These are phyloP conservation scores for Cassiopea andromeda DNA, from an alignment of 30 jellyfish, hydroid and myxozoan species.

Conservation along the genomic window DNA sequence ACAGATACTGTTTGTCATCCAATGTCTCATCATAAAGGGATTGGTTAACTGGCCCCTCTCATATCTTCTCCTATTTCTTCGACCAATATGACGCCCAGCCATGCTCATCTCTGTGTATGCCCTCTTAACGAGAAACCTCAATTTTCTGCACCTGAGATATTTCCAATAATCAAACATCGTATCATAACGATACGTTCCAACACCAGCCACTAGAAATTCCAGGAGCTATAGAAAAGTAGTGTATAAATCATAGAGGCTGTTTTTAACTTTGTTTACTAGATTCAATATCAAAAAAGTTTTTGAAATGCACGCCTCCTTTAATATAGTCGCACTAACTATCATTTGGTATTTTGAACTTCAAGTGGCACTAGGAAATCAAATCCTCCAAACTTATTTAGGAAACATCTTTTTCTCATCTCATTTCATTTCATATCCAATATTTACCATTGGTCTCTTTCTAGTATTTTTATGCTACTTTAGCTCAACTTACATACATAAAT, in stretches of 20 bases:
- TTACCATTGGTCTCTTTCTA: too few species aligned
- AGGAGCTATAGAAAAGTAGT: constrained; percentile 54
- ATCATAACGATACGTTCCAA: constrained; percentile 65
- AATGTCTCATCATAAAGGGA: constrained; percentile 79
- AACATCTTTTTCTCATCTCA: too few species aligned
- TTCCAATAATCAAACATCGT: constrained; percentile 72
- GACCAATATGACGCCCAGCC: constrained; percentile 42
- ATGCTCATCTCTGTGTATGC: constrained; percentile 48
- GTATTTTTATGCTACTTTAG: too few species aligned
- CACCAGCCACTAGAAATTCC: constrained; percentile 28
- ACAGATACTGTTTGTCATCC: constrained; percentile 86
- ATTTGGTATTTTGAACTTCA: too few species aligned
- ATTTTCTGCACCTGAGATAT: constrained; percentile 17
- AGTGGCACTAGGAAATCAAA: too few species aligned
- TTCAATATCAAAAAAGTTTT: too few species aligned
- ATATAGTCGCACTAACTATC: too few species aligned
- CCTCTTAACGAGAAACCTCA: constrained; percentile 39
- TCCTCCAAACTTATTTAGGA: too few species aligned
- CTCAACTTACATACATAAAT: too few species aligned
- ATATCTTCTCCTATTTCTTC: constrained; percentile 48
- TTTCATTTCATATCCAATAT: too few species aligned
- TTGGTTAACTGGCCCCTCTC: constrained; percentile 63
- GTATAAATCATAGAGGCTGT: not conserved
- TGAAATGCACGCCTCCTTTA: too few species aligned
- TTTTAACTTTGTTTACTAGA: not conserved